Evolutionary conservation across 2,113 vertebrate genomes (phyloP).

Genomic region (Protobothrops mucrosquamatus): DNA sequence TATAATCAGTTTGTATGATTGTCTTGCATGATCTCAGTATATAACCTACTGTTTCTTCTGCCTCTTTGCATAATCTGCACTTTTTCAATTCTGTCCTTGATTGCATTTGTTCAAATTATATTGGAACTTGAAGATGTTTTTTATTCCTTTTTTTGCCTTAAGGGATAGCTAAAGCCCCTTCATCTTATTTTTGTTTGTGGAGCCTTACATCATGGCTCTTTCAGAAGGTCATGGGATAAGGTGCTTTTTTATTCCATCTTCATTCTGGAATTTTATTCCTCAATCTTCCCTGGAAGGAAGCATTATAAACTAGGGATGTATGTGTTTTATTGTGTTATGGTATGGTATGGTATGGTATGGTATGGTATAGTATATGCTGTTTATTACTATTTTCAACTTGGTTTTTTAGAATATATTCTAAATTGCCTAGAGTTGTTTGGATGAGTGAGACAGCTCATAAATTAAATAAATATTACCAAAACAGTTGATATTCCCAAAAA

Average conservation of each 20-base stretch:
- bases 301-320: neutral
- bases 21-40: too few species aligned
- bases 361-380: neutral
- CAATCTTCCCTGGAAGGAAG: neutral
- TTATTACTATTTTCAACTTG: neutral
- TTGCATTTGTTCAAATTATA: neutral
- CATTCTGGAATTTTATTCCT: neutral
- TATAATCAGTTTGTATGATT: neutral
- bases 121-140: neutral
- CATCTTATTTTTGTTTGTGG: neutral
- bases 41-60: too few species aligned
- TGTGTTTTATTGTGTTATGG: neutral
- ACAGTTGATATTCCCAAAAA: neutral
- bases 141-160: neutral
- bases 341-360: neutral
- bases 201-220: neutral
- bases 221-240: neutral
- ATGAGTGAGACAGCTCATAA: neutral
- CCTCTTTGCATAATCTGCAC: too few species aligned
- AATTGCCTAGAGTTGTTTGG: neutral
- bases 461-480: neutral
- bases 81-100: too few species aligned
- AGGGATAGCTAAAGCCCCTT: neutral
- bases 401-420: neutral
- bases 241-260: neutral